Evolutionary conservation across 2,888 invertebrate species (phyloP).

Genomic region (Neoascia interrupta): DNA sequence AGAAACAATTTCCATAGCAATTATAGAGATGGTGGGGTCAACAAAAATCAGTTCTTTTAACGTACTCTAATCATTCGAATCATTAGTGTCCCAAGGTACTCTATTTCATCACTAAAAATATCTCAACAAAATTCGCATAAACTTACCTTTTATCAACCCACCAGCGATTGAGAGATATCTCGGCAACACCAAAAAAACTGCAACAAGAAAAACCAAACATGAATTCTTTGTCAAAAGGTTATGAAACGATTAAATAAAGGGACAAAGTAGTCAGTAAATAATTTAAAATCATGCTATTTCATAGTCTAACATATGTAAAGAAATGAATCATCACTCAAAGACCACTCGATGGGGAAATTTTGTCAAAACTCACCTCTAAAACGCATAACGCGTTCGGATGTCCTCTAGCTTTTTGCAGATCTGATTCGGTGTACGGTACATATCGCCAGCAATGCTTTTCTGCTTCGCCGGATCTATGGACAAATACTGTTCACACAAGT

Average conservation of each 20-base stretch:
- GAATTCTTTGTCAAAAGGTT: neutral
- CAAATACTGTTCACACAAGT: conserved; percentile 99
- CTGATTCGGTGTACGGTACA: conserved; percentile 97
- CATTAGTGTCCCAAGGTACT: conserved; percentile 80
- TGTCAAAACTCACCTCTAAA: conserved; percentile 83
- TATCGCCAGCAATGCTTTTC: conserved; percentile 95
- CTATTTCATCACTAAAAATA: conserved; percentile 72
- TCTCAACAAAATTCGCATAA: neutral
- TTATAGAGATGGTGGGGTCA: no score
- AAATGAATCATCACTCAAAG: conserved; percentile 56
- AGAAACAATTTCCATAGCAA: neutral
- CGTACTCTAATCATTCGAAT: conserved; percentile 77
- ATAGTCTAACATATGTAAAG: conserved; percentile 71
- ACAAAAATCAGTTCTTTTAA: conserved; percentile 49
- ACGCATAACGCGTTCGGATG: conserved; percentile 98
- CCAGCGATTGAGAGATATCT: neutral
- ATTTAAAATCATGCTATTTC: conserved; percentile 64
- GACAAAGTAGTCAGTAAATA: conserved; percentile 47
- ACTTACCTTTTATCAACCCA: conserved; percentile 24
- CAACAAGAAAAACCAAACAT: conserved; percentile 11
- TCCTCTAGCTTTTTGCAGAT: conserved; percentile 99
- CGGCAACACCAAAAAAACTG: conserved; percentile 5
- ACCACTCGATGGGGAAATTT: neutral
- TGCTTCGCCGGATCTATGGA: conserved; percentile 96
- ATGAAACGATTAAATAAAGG: neutral